These are phyloP conservation scores for Actinostola sp. DNA, from an alignment of 92 coral and sea anemone species.

Conservation along the genomic window DNA sequence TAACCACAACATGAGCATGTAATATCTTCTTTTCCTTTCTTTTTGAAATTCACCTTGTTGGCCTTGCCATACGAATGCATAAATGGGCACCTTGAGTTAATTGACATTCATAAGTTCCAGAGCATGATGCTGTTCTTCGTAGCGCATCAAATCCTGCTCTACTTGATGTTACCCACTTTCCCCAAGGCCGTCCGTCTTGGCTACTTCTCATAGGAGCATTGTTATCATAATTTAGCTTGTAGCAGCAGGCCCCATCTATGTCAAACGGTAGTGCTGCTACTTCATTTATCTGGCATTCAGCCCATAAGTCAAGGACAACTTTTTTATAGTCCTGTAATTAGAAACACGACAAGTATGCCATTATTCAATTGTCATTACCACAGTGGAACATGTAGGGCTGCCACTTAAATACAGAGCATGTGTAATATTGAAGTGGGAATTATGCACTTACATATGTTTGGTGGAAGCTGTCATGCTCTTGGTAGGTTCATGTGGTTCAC, in stretches of 20 bases:
- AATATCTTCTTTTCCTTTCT: slow-evolving; percentile 9
- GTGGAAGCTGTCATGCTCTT: no score
- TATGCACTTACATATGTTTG: no score
- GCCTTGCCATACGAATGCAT: slow-evolving; percentile 34
- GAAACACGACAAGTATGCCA: no score
- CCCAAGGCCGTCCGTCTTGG: slow-evolving; percentile 55
- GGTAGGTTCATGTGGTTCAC: no score
- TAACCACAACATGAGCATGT: slow-evolving; percentile 44
- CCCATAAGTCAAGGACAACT: no score
- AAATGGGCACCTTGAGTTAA: slow-evolving; percentile 49
- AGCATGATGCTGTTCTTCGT: slow-evolving; percentile 45
- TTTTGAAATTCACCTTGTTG: slow-evolving; percentile 49
- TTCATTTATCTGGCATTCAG: background rate
- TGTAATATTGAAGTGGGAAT: no score
- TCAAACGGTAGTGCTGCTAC: slow-evolving; percentile 28
- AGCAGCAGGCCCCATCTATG: slow-evolving; percentile 39
- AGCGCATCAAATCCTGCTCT: slow-evolving; percentile 40
- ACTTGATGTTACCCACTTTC: slow-evolving; percentile 25
- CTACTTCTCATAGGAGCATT: slow-evolving; percentile 20
- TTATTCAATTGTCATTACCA: no score
- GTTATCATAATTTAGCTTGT: slow-evolving; percentile 22
- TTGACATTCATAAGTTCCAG: slow-evolving; percentile 43
- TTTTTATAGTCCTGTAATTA: no score
- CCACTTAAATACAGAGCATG: no score
- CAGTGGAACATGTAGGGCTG: no score